Evolutionary conservation across 2,888 invertebrate species (phyloP).

Genomic region (Chrysopilus asiliformis): DNA sequence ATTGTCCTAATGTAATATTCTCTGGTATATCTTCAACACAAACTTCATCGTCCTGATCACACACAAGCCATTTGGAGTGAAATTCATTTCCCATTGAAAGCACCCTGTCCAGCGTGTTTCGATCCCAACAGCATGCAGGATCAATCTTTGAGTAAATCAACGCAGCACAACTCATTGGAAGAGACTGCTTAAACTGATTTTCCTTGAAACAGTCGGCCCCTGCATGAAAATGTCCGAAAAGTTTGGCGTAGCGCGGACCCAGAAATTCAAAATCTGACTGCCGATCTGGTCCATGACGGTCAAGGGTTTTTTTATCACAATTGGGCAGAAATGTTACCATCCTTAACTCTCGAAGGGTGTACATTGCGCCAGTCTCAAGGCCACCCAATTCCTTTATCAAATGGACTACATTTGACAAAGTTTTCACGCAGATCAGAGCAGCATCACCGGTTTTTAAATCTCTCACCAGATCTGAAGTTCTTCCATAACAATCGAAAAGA

Average conservation of each 20-base stretch:
- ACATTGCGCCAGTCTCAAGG: conserved; percentile 17
- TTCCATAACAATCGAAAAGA: conserved; percentile 28
- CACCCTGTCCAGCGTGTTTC: conserved; percentile 24
- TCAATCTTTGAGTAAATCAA: conserved; percentile 30
- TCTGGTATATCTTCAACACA: conserved; percentile 25
- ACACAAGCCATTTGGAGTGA: conserved; percentile 25
- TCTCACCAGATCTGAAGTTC: conserved; percentile 18
- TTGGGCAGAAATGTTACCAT: conserved; percentile 23
- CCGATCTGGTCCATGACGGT: conserved; percentile 15
- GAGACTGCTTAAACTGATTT: conserved; percentile 24
- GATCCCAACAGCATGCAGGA: conserved; percentile 29
- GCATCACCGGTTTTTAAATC: conserved; percentile 21
- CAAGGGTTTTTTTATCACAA: conserved; percentile 20
- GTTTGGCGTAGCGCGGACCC: conserved; percentile 25
- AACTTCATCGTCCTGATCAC: conserved; percentile 19
- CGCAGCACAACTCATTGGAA: conserved; percentile 25
- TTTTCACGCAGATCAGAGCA: conserved; percentile 23
- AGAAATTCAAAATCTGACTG: conserved; percentile 24
- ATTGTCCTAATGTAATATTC: conserved; percentile 27
- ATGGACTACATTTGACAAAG: conserved; percentile 24
- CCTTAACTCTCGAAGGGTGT: conserved; percentile 24
- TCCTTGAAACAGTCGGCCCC: conserved; percentile 23
- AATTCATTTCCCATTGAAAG: conserved; percentile 28
- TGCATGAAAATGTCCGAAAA: conserved; percentile 25
- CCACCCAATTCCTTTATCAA: conserved; percentile 23